A percentile compares a stretch with the other conserved stretches of the same genome.
Conservation (phyloP, 2,888 invertebrate genomes). For the Synergus laeviventris region DNA sequence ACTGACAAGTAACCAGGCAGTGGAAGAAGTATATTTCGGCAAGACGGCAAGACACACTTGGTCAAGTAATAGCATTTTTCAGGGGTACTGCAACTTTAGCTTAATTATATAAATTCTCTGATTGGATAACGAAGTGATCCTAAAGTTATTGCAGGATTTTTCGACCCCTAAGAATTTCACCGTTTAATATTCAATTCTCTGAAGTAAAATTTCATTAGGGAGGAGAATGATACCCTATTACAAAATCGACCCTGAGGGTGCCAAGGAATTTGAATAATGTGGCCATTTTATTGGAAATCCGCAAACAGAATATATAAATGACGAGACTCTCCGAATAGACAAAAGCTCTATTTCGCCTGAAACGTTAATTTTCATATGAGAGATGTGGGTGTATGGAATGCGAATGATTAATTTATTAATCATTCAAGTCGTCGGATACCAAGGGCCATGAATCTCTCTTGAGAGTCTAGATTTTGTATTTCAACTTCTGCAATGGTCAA, state of each 20-base stretch:
- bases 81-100: neutral
- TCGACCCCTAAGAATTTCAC: neutral
- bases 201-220: neutral
- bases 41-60: slow-evolving; percentile 2
- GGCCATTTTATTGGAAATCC: slow-evolving; percentile 52
- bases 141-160: no score
- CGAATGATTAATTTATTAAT: slow-evolving; percentile 41
- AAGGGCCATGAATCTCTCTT: neutral
- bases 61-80: neutral
- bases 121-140: no score
- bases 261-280: neutral
- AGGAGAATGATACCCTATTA: neutral
- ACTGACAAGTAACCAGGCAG: neutral
- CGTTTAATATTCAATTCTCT: neutral
- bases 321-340: slow-evolving; percentile 63
- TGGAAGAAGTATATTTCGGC: neutral
- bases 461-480: neutral
- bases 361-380: slow-evolving; percentile 52
- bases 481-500: neutral
- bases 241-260: neutral
- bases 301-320: slow-evolving; percentile 64
- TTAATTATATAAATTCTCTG: no score
- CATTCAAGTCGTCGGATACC: neutral
- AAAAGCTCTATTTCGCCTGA: slow-evolving; percentile 62
- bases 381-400: slow-evolving; percentile 49